Conservation (phyloP, 2,113 vertebrate genomes). For the Shinisaurus crocodilurus region DNA sequence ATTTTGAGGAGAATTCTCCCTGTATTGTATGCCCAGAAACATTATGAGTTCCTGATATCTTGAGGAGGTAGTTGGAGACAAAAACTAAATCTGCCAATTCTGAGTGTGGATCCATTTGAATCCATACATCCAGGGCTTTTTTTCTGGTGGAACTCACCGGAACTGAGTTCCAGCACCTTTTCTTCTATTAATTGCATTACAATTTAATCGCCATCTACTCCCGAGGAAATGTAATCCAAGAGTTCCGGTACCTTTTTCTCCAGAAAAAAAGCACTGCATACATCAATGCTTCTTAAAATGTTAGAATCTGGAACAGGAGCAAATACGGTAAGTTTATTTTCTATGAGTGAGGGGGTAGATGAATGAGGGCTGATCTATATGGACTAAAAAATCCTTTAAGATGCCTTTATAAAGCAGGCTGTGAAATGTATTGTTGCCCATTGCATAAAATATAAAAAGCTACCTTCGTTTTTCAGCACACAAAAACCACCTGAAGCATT, state of each 20-base stretch:
- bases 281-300: too few relatives aligned
- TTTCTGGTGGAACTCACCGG: too few relatives aligned
- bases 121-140: too few relatives aligned
- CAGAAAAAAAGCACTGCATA: too few relatives aligned
- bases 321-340: slow-evolving; percentile 7
- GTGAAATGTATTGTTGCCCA: neutral
- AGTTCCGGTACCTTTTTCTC: too few relatives aligned
- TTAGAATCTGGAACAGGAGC: neutral
- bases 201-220: too few relatives aligned
- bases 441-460: neutral
- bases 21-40: neutral
- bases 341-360: neutral
- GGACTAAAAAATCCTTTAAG: neutral
- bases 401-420: neutral
- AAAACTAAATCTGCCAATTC: neutral
- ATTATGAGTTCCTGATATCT: neutral
- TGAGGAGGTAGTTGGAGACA: too few relatives aligned
- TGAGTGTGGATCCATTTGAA: neutral
- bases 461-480: neutral
- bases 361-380: neutral
- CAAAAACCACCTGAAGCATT: neutral
- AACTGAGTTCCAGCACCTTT: too few relatives aligned
- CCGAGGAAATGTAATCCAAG: too few relatives aligned
- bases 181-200: too few relatives aligned
- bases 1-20: neutral